Conservation (phyloP, 2,113 vertebrate genomes). For the Machaerirhynchus nigripectus region DNA sequence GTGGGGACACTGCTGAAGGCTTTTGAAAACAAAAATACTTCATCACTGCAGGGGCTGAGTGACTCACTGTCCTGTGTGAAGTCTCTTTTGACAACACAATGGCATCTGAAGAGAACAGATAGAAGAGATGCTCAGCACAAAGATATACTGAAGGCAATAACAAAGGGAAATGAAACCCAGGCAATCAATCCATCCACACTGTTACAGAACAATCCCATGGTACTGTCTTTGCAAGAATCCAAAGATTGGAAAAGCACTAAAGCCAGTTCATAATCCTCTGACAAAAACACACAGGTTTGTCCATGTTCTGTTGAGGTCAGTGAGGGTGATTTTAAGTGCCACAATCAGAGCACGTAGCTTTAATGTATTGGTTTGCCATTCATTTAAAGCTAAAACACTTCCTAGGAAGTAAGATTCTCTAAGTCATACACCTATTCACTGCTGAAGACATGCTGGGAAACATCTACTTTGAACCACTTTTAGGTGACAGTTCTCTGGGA, state of each 20-base stretch:
- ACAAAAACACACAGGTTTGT: background rate
- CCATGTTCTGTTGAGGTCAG: background rate
- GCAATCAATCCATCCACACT: background rate
- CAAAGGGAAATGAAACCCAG: background rate
- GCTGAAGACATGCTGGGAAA: background rate
- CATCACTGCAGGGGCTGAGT: background rate
- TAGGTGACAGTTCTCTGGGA: background rate
- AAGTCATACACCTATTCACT: background rate
- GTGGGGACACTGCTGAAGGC: background rate
- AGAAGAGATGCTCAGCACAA: background rate
- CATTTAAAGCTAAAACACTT: background rate
- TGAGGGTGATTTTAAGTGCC: fast-evolving
- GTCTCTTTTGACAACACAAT: background rate
- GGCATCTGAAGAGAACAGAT: background rate
- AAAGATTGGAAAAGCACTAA: background rate
- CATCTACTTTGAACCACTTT: background rate
- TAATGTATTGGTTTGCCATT: background rate
- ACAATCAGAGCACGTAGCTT: background rate
- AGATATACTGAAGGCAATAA: background rate
- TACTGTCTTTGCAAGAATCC: background rate
- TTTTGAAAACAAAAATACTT: background rate
- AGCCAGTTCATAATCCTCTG: background rate
- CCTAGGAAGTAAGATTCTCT: background rate
- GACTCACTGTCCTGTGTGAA: background rate
- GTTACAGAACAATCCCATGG: background rate